Percentiles rank a stretch among this genome's conserved stretches.
Evolutionary conservation across 2,797 vertebrate genomes (phyloP).

Genomic region (Danio choprae): DNA sequence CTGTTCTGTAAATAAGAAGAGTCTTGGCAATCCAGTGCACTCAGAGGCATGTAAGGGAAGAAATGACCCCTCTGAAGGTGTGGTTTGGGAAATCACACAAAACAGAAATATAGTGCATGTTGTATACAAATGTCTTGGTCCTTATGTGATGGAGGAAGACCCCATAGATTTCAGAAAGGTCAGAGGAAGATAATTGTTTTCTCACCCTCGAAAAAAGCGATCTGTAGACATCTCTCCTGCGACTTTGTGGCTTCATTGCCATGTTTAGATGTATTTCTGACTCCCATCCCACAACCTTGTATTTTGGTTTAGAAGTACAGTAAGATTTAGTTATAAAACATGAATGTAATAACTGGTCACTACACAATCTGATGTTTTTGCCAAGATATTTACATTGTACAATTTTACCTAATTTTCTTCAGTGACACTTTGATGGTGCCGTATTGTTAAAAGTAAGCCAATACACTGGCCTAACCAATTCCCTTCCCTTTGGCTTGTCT

Average conservation of each 20-base stretch:
- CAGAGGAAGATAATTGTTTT: constrained; percentile 10
- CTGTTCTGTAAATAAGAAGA: constrained; percentile 66
- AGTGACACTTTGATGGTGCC: too few species aligned
- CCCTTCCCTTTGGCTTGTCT: too few species aligned
- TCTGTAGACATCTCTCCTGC: constrained; percentile 14
- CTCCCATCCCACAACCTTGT: background rate
- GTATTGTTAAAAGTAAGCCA: too few species aligned
- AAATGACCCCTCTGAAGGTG: constrained; percentile 60
- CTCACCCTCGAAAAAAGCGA: background rate
- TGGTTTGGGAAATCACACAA: constrained; percentile 48
- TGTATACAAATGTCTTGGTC: constrained; percentile 29
- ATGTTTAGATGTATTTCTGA: constrained; percentile 57
- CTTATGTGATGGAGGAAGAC: constrained; percentile 5
- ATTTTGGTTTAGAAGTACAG: background rate
- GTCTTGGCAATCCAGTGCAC: constrained; percentile 55
- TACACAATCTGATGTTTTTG: background rate
- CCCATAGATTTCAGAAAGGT: background rate
- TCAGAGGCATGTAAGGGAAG: constrained; percentile 66
- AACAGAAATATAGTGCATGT: constrained; percentile 37
- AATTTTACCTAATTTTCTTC: background rate
- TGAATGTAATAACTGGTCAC: background rate
- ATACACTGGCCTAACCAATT: too few species aligned
- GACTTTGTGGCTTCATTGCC: constrained; percentile 51
- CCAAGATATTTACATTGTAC: background rate
- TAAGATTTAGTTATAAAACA: background rate